phyloP scores from a whole-genome alignment of 1,140 invertebrate species.

The Triops cancriformis region DNA sequence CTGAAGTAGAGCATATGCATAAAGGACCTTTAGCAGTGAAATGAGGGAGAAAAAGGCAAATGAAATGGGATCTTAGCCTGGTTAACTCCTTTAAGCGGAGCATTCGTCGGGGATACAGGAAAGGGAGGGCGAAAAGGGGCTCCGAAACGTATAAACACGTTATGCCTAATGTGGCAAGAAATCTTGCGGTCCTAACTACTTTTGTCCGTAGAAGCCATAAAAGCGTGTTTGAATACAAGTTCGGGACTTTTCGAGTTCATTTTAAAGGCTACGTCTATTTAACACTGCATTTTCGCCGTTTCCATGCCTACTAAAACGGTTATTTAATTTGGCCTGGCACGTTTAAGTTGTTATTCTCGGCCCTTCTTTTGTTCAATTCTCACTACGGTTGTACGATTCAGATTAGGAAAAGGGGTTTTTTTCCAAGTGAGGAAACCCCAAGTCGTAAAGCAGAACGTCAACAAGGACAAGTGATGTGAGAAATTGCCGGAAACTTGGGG shows the following conservation, averaged over 20 bases:
- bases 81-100: background rate
- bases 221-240: background rate
- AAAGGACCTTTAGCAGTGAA: background rate
- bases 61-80: background rate
- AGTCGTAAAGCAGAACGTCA: background rate
- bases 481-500: background rate
- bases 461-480: background rate
- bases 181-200: background rate
- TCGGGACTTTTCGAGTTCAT: background rate
- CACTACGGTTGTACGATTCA: too few relatives aligned
- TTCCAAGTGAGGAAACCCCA: too few relatives aligned
- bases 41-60: background rate
- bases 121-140: background rate
- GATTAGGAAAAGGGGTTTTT: too few relatives aligned
- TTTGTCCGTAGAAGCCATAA: background rate
- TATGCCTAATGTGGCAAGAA: conserved; percentile 10
- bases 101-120: background rate
- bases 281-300: background rate
- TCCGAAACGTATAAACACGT: background rate
- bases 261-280: background rate
- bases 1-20: background rate
- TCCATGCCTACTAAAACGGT: background rate
- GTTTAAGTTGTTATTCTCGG: background rate
- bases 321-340: background rate
- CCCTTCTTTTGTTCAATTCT: too few relatives aligned